Conservation (phyloP, 1,140 invertebrate species). For the Drosophila equinoxialis region DNA sequence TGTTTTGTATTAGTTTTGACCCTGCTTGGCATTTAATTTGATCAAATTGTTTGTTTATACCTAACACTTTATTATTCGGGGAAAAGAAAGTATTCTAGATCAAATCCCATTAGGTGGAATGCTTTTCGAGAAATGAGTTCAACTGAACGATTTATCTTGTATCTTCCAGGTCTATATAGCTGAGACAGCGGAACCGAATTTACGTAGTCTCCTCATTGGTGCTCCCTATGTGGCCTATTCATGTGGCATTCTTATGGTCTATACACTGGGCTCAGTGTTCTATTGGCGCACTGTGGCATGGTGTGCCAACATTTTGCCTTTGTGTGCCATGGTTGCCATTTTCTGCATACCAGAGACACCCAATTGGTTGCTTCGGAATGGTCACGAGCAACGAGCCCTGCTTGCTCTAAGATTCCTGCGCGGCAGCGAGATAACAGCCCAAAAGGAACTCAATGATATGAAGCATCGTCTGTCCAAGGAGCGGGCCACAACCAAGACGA, state of each 20-base stretch:
- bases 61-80: not conserved
- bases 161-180: conserved; percentile 86
- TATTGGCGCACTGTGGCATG: conserved; percentile 87
- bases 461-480: conserved; percentile 83
- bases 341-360: conserved; percentile 89
- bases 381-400: conserved; percentile 86
- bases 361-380: conserved; percentile 87
- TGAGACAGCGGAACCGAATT: conserved; percentile 88
- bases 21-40: conserved; percentile 54
- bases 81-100: conserved; percentile 35
- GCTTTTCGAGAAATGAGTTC: not conserved
- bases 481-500: conserved; percentile 82
- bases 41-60: conserved; percentile 62
- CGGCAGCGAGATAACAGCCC: conserved; percentile 85
- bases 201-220: conserved; percentile 87
- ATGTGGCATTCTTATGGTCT: conserved; percentile 88
- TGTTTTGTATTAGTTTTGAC: conserved; percentile 47
- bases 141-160: no score
- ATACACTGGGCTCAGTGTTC: conserved; percentile 86
- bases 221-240: conserved; percentile 88
- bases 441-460: conserved; percentile 73
- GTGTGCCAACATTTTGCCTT: conserved; percentile 86
- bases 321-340: conserved; percentile 85
- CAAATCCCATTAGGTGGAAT: not conserved
- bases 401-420: conserved; percentile 87